These are phyloP conservation scores for Chrysolina haemoptera DNA, from an alignment of 2,888 invertebrate genomes.

Conservation along the genomic window DNA sequence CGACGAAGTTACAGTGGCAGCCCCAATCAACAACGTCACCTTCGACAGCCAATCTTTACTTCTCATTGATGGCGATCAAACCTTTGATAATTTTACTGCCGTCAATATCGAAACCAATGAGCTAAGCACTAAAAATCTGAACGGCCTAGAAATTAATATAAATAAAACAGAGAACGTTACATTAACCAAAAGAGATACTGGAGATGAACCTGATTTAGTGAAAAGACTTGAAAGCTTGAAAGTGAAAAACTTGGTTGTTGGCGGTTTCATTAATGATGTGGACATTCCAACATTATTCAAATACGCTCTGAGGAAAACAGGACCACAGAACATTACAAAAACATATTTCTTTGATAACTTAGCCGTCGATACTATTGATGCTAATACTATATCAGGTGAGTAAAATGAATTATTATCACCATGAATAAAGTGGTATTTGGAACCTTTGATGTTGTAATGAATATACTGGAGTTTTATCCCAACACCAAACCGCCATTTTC, in stretches of 20 bases:
- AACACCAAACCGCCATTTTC: too few species aligned
- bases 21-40: constrained; percentile 61
- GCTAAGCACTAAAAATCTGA: constrained; percentile 57
- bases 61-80: constrained; percentile 62
- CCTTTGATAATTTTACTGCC: constrained; percentile 64
- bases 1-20: constrained; percentile 56
- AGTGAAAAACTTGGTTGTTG: constrained; percentile 68
- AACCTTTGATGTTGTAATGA: too few species aligned
- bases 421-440: not conserved
- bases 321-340: constrained; percentile 70
- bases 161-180: not conserved
- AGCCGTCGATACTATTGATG: constrained; percentile 54
- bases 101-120: constrained; percentile 51
- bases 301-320: constrained; percentile 70
- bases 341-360: constrained; percentile 64
- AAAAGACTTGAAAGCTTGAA: constrained; percentile 57
- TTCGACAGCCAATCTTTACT: constrained; percentile 61
- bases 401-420: not conserved
- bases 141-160: constrained; percentile 52
- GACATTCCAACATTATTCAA: constrained; percentile 68
- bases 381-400: constrained; percentile 39
- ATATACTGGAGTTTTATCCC: too few species aligned
- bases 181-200: constrained; percentile 10
- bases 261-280: constrained; percentile 71
- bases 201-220: constrained; percentile 43